These are phyloP conservation scores for Aporrectodea caliginosa DNA, from an alignment of 1,140 invertebrate species.

Conservation along the genomic window DNA sequence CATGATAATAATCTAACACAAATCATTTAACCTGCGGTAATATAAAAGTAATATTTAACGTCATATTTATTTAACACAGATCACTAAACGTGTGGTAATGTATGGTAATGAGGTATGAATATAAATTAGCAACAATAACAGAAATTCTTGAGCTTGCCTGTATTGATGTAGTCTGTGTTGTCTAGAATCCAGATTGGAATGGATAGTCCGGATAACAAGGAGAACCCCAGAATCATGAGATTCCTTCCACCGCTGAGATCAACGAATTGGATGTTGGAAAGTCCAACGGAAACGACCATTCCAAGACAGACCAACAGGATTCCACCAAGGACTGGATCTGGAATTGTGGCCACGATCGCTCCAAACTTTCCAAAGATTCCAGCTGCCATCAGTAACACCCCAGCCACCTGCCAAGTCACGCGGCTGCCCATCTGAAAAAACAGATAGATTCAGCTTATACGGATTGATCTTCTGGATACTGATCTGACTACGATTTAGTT, in stretches of 20 bases:
- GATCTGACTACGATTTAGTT: too few species aligned
- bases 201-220: slow-evolving; percentile 24
- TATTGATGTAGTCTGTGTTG: neutral
- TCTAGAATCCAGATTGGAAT: slow-evolving; percentile 23
- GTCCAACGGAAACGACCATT: slow-evolving; percentile 23
- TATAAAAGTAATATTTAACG: too few species aligned
- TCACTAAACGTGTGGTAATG: too few species aligned
- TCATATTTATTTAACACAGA: too few species aligned
- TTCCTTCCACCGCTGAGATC: slow-evolving; percentile 22
- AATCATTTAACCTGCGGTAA: too few species aligned
- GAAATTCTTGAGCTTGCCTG: neutral
- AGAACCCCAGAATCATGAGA: slow-evolving; percentile 26
- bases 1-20: too few species aligned
- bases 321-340: slow-evolving; percentile 79
- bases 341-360: slow-evolving; percentile 80
- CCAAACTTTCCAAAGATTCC: slow-evolving; percentile 68
- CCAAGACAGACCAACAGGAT: slow-evolving; percentile 78
- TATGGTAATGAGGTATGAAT: too few species aligned
- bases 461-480: too few species aligned
- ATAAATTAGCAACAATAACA: too few species aligned
- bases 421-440: slow-evolving; percentile 17
- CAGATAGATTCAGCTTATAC: too few species aligned
- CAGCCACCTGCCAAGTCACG: slow-evolving; percentile 64
- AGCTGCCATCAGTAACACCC: slow-evolving; percentile 66
- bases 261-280: slow-evolving; percentile 28